Evolutionary conservation across 2,797 vertebrate genomes (phyloP), one percentile per base, ranked within the genome.

Genomic region (Platalea minor): DNA sequence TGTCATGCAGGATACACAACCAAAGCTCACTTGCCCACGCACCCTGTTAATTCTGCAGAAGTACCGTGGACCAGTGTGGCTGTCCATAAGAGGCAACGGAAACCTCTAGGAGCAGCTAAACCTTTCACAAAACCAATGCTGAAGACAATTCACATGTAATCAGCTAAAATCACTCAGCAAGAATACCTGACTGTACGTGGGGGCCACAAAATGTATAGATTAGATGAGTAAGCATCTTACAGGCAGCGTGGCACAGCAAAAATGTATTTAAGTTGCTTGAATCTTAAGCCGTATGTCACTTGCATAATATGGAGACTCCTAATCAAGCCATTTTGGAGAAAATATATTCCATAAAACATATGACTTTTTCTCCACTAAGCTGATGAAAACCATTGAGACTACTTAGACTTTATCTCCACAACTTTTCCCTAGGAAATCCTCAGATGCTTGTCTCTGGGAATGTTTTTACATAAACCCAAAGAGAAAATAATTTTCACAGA

Each of bases 401-500:
- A 35, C 29, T 76, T 67, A 72, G 54, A 33, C 53, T 84, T 13
- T 26, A 64, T 80, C 53, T 83, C 67, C 35, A 67, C 53, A 78
- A 16, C 23, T 88, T 94, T 83, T 64, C 35, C 64, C n/a, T 89
- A 77, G 72, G 91, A 95, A 93, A 63, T 53, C 39, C 59, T 46
- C 61, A 95, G 35, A 89, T 61, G 28, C 63, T 85, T 76, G 45
- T 83, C 76, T 78, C 54, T 87, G 77, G 46, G 48, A 84, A 57
- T 46, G 23, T 41, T 80, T 90, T 92, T 80, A 70, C 2, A 2
- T 53, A 91, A 95, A 80, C 19, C 21, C 35, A 41, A 89, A 85
- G 13, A 94, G 72, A 88, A 96, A 87, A 78, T 63, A 87, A 72
- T 91, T 95, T 90, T 75, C 76, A 88, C 37, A 70, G 72, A 75